A percentile compares a stretch with the other conserved stretches of the same genome.
Conservation (phyloP, 2,797 vertebrate species). For the Cetoscarus ocellatus region DNA sequence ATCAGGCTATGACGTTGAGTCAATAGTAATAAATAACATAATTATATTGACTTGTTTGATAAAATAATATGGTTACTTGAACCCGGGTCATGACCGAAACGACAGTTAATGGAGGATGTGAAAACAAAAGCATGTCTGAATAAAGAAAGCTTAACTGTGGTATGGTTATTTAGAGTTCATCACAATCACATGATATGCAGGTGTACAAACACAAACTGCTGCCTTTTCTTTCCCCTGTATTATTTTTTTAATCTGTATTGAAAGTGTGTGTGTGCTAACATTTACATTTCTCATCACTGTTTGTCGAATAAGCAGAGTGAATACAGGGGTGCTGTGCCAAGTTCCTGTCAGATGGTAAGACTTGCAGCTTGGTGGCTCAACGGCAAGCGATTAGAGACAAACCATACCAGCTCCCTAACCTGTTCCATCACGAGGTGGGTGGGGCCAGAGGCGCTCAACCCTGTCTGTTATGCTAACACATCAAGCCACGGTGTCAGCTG, state of each 20-base stretch:
- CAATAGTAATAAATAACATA: neutral
- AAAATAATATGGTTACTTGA: neutral
- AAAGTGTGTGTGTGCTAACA: slow-evolving; percentile 68
- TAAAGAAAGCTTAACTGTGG: slow-evolving; percentile 24
- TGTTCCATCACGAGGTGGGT: slow-evolving; percentile 76
- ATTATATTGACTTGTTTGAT: neutral
- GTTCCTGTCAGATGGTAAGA: slow-evolving; percentile 78
- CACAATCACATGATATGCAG: slow-evolving; percentile 61
- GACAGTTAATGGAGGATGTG: slow-evolving; percentile 14
- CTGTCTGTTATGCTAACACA: slow-evolving; percentile 61
- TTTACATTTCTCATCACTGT: slow-evolving; percentile 79
- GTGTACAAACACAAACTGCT: slow-evolving; percentile 79
- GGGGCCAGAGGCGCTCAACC: slow-evolving; percentile 51
- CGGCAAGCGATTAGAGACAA: slow-evolving; percentile 72
- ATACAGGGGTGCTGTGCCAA: slow-evolving; percentile 76
- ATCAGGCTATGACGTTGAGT: neutral
- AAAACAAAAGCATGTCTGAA: slow-evolving; percentile 23
- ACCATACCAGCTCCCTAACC: slow-evolving; percentile 70
- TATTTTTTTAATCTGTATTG: slow-evolving; percentile 31
- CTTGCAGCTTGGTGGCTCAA: slow-evolving; percentile 55
- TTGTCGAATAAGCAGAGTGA: slow-evolving; percentile 78
- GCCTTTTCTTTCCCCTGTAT: slow-evolving; percentile 35
- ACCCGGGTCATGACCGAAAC: slow-evolving; percentile 24
- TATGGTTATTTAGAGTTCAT: slow-evolving; percentile 33
- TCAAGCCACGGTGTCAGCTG: slow-evolving; percentile 59